Conservation (phyloP, 2,888 invertebrate genomes). For the Muschampia plurimacula region DNA sequence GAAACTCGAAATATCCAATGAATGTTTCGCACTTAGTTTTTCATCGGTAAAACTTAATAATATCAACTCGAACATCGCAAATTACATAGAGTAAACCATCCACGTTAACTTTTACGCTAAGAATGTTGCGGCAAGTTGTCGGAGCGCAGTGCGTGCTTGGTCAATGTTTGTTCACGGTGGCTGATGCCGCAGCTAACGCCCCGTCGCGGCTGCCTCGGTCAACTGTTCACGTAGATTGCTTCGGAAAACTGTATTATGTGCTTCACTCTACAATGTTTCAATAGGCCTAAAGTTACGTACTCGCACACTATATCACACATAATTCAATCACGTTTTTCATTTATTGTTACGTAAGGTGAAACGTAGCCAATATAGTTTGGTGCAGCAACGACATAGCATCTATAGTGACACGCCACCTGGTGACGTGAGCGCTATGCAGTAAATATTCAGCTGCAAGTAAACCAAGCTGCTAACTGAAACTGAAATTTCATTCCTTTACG, state of each 20-base stretch:
- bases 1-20: conserved; percentile 63
- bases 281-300: conserved; percentile 46
- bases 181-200: conserved; percentile 61
- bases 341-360: conserved; percentile 46
- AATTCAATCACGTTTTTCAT: conserved; percentile 21
- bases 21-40: conserved; percentile 71
- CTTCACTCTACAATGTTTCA: conserved; percentile 43
- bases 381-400: conserved; percentile 23
- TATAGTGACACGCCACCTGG: conserved; percentile 37
- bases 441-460: background rate
- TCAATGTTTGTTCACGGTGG: conserved; percentile 78
- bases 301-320: conserved; percentile 40
- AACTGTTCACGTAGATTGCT: conserved; percentile 39
- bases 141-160: conserved; percentile 76
- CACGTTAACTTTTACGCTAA: conserved; percentile 85
- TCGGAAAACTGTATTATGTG: conserved; percentile 46
- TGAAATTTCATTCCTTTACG: background rate
- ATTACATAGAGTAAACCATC: conserved; percentile 85
- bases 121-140: conserved; percentile 84
- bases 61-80: conserved; percentile 79
- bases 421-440: conserved; percentile 21
- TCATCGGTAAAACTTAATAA: conserved; percentile 63
- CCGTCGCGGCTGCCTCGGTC: conserved; percentile 54
- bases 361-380: conserved; percentile 40
- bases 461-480: background rate